phyloP scores from a whole-genome alignment of 2,797 vertebrate species.

The Microhierax caerulescens region DNA sequence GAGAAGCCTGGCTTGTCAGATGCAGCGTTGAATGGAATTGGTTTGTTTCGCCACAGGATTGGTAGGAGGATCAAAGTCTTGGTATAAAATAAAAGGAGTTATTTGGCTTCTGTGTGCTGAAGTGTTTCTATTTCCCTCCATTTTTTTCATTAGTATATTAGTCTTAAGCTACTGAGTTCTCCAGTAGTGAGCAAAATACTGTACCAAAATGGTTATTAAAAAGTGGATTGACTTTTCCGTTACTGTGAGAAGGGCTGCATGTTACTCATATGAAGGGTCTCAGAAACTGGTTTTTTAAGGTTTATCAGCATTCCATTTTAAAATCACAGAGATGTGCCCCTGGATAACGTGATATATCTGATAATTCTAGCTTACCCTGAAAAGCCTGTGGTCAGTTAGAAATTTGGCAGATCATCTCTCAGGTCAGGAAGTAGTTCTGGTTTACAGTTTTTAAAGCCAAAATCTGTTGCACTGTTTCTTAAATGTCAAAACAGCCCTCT shows the following conservation, averaged over 20 bases:
- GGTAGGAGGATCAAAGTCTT: constrained; percentile 27
- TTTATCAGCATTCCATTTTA: constrained; percentile 62
- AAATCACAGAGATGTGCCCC: not conserved
- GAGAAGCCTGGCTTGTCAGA: not conserved
- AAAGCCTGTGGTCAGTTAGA: constrained; percentile 67
- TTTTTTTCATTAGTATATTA: constrained; percentile 61
- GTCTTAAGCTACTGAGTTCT: constrained; percentile 61
- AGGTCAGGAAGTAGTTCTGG: constrained; percentile 69
- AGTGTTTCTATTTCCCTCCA: not conserved
- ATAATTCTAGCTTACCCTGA: constrained; percentile 65
- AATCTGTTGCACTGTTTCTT: constrained; percentile 65
- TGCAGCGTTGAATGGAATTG: not conserved
- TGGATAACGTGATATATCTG: not conserved
- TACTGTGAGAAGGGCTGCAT: constrained; percentile 30
- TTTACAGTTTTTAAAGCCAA: constrained; percentile 72
- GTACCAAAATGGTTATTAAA: constrained; percentile 40
- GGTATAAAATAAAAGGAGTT: constrained; percentile 34
- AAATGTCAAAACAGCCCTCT: constrained; percentile 41
- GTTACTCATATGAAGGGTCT: constrained; percentile 18
- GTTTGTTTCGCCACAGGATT: constrained; percentile 8
- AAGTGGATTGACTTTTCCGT: constrained; percentile 41
- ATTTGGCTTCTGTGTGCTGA: not conserved
- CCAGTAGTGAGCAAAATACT: constrained; percentile 42
- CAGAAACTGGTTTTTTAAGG: constrained; percentile 41
- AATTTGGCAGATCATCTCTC: constrained; percentile 69